Percentiles rank a stretch among this genome's conserved stretches.
phyloP scores from a whole-genome alignment of 1,140 invertebrate genomes.

The Acromyrmex heyeri region DNA sequence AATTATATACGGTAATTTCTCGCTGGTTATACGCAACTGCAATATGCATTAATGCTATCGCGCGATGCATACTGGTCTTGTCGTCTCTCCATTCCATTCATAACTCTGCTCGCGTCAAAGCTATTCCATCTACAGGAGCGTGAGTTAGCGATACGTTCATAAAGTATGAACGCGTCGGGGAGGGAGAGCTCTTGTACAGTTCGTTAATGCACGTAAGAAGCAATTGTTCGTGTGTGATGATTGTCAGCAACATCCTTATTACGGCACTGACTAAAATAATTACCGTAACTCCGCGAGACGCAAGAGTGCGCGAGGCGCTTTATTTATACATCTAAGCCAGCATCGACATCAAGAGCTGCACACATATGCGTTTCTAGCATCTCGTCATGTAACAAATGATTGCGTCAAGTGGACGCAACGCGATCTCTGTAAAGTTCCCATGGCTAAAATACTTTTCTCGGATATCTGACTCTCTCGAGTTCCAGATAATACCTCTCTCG shows the following conservation, averaged over 20 bases:
- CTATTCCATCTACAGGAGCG: slow-evolving; percentile 27
- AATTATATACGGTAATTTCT: slow-evolving; percentile 16
- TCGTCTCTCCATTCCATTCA: slow-evolving; percentile 62
- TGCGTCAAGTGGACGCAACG: slow-evolving; percentile 39
- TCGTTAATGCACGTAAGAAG: slow-evolving; percentile 64
- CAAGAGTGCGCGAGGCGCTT: slow-evolving; percentile 8
- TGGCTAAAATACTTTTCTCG: slow-evolving; percentile 15
- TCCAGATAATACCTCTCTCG: background rate
- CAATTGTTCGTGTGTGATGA: slow-evolving; percentile 69
- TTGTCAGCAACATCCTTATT: slow-evolving; percentile 73
- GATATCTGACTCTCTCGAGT: background rate
- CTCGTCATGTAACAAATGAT: slow-evolving; percentile 52
- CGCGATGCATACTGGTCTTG: slow-evolving; percentile 16
- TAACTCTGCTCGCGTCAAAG: slow-evolving; percentile 54
- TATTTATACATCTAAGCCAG: slow-evolving; percentile 46
- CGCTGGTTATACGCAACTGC: slow-evolving; percentile 23
- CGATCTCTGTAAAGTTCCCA: background rate
- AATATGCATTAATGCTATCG: slow-evolving; percentile 55
- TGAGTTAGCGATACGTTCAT: slow-evolving; percentile 62
- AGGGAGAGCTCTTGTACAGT: slow-evolving; percentile 39
- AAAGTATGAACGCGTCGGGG: slow-evolving; percentile 53
- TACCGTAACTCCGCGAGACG: slow-evolving; percentile 52
- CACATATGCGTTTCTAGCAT: background rate
- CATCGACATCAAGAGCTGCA: background rate
- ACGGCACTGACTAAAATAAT: slow-evolving; percentile 78